Evolutionary conservation across 2,113 vertebrate genomes (phyloP), one percentile per base, ranked within the genome.

Genomic region (Octodon degus): DNA sequence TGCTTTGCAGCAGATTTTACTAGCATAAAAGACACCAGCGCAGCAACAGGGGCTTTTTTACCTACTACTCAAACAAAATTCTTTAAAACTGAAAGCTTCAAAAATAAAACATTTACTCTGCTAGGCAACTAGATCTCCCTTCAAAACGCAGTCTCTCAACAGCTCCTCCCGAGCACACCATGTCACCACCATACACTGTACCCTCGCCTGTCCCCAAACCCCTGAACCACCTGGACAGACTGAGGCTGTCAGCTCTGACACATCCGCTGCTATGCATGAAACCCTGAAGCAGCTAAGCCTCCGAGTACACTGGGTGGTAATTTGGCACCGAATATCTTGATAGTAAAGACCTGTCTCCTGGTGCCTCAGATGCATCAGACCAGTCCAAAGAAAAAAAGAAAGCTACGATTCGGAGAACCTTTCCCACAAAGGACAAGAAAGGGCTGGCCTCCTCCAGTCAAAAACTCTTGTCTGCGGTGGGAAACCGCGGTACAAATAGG

Each of bases 1-100:
- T 68, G 96, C 87, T 85, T 92, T 90, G 94, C 93, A 91, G 94
- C 87, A 93, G 77, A 90, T 93, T 76, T 87, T 63, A 96, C 82
- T 47, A 89, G 90, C 93, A 58, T 58, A 32, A 87, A 88, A 74
- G 60, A 90, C 76, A 62, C 40, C 87, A 60, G n/a, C 65, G 92
- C 84, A 43, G 70, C 70, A 34, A 79, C 40, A 32, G 82, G 32
- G 43, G 24, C 50, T 86, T 72, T 83, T 97, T 50, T 53, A 63
- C 47, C 67, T 55, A 87, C 11, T 22, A 40, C 90, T 95, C 89
- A 53, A 40, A 96, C 53, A 81, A 85, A 92, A 95, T 92, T 58
- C 65, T 37, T 40, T 70, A 89, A 90, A 96, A 80, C 16, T 43
- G 50, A 86, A 76, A 92, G 76, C 88, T 83, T 65, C 65, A 25